These are phyloP conservation scores for Clarias batrachus DNA, from an alignment of 2,113 vertebrate species.

Conservation along the genomic window DNA sequence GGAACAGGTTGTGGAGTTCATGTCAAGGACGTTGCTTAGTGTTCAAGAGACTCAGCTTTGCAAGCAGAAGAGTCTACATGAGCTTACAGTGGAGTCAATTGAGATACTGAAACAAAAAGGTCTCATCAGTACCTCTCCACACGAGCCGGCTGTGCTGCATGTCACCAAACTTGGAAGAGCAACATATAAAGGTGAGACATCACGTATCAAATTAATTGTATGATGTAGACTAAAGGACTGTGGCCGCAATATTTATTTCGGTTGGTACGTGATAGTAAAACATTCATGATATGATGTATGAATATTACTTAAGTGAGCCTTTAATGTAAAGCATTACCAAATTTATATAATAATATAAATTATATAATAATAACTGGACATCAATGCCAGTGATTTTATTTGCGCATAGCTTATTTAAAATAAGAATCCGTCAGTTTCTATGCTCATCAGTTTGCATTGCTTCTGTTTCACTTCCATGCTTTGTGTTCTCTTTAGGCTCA, in stretches of 20 bases:
- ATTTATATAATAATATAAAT: too few relatives aligned
- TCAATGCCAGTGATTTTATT: not conserved
- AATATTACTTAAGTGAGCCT: not conserved
- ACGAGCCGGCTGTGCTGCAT: conserved; percentile 59
- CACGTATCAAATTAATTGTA: not conserved
- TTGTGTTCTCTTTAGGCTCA: conserved; percentile 72
- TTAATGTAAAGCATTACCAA: not conserved
- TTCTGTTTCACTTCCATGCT: not conserved
- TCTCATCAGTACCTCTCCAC: conserved; percentile 65
- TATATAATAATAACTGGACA: not conserved
- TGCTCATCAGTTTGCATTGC: not conserved
- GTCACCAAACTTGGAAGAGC: conserved; percentile 86
- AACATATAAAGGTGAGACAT: conserved; percentile 83
- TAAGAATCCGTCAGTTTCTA: not conserved
- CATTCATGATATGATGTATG: not conserved
- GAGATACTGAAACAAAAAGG: conserved; percentile 74
- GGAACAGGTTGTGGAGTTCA: conserved; percentile 76
- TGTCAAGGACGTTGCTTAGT: conserved; percentile 80
- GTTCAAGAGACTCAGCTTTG: conserved; percentile 79
- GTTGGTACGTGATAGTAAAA: not conserved
- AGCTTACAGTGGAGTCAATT: conserved; percentile 72
- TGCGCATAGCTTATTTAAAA: not conserved
- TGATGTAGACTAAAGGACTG: too few relatives aligned
- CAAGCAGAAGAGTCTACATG: conserved; percentile 73
- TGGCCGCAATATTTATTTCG: too few relatives aligned